phyloP scores from a whole-genome alignment of 2,888 invertebrate species.

The Cataglyphis cursor region DNA sequence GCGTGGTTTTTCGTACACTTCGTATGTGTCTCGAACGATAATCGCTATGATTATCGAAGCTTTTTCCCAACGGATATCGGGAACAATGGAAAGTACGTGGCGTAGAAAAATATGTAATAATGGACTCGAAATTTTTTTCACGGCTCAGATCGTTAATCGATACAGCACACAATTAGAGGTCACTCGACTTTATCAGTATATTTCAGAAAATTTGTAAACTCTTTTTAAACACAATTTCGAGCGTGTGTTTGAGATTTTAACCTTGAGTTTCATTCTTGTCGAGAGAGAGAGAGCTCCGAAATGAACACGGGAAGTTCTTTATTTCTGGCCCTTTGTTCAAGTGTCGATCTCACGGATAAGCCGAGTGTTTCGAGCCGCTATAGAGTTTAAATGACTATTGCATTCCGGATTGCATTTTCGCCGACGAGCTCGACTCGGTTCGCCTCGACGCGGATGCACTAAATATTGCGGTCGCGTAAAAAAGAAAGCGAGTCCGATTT shows the following conservation, averaged over 20 bases:
- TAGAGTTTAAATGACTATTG: slow-evolving; percentile 10
- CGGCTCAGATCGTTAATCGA: no score
- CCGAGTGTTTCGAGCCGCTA: background rate
- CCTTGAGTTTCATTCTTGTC: background rate
- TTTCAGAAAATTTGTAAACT: background rate
- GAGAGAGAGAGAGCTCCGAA: background rate
- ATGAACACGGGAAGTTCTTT: background rate
- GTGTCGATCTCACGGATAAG: slow-evolving; percentile 13
- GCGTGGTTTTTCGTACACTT: slow-evolving; percentile 35
- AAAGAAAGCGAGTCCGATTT: slow-evolving; percentile 39
- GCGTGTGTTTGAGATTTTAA: background rate
- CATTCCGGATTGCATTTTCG: slow-evolving; percentile 25
- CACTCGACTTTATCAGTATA: background rate
- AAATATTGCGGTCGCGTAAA: background rate
- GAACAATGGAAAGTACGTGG: background rate
- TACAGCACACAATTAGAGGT: background rate
- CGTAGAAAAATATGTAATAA: background rate
- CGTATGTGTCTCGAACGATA: background rate
- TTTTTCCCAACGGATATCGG: background rate
- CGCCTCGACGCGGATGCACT: background rate
- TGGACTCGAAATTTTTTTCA: background rate
- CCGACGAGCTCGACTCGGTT: background rate
- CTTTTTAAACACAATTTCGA: background rate
- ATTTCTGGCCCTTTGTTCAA: background rate
- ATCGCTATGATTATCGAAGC: background rate